Evolutionary conservation across 2,888 invertebrate genomes (phyloP).

Genomic region (Nephrotoma appendiculata): DNA sequence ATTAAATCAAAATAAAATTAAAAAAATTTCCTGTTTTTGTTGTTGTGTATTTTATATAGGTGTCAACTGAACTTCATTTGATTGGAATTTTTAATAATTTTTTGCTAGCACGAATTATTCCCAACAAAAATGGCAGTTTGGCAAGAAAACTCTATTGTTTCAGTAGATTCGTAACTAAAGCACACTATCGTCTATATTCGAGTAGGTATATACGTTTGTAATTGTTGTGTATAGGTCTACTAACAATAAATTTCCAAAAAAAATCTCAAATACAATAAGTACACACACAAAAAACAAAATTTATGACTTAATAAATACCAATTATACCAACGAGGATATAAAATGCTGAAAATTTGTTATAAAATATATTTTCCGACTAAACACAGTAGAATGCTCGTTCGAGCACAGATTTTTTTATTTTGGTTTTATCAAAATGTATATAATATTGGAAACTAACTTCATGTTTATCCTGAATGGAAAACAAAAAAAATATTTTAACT

Average conservation of each 20-base stretch:
- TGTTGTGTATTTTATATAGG: not conserved
- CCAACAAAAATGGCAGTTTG: not conserved
- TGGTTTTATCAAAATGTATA: not conserved
- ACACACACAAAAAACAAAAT: not conserved
- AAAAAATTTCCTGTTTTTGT: too few relatives aligned
- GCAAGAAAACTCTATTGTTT: too few relatives aligned
- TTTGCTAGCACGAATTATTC: not conserved
- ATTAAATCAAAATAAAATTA: not conserved
- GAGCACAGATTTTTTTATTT: not conserved
- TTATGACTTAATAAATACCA: not conserved
- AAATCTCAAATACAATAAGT: not conserved
- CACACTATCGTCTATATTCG: too few relatives aligned
- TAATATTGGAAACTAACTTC: not conserved
- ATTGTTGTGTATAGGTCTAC: not conserved
- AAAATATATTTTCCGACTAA: not conserved
- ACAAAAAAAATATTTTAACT: not conserved
- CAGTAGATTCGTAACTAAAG: too few relatives aligned
- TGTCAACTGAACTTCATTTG: not conserved
- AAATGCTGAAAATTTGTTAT: not conserved
- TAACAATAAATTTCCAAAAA: not conserved
- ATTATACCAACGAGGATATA: not conserved
- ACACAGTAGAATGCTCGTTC: not conserved
- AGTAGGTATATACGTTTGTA: too few relatives aligned
- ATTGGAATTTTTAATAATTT: not conserved
- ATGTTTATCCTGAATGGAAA: not conserved